A percentile compares a stretch with the other conserved stretches of the same genome.
These are phyloP conservation scores for Mormoops blainvillei DNA, from an alignment of 2,113 vertebrate genomes.

Conservation along the genomic window DNA sequence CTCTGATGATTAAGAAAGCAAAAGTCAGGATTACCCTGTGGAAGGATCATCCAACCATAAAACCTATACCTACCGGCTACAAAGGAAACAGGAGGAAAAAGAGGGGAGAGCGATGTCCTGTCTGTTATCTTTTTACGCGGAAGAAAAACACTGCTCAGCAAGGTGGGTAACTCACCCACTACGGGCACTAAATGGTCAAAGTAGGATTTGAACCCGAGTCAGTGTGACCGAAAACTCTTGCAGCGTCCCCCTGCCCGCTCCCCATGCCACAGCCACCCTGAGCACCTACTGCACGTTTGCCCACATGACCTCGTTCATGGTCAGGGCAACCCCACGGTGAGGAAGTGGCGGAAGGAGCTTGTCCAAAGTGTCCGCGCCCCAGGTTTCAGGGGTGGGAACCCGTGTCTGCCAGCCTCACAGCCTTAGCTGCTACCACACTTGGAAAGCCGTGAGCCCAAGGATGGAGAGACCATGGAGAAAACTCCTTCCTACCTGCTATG, in stretches of 20 bases:
- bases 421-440: neutral
- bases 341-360: neutral
- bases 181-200: neutral
- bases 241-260: too few relatives aligned
- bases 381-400: rapidly evolving
- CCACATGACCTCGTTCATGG: neutral
- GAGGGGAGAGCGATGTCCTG: neutral
- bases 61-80: neutral
- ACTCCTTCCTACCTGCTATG: rapidly evolving
- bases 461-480: neutral
- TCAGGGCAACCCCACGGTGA: neutral
- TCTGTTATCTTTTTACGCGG: neutral
- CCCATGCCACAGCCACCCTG: neutral
- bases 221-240: neutral
- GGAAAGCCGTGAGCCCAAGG: neutral
- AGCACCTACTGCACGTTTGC: neutral
- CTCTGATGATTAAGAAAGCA: neutral
- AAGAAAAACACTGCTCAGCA: neutral
- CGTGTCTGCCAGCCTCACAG: neutral
- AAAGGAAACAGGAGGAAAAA: neutral
- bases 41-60: neutral
- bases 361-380: neutral
- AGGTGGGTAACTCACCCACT: neutral
- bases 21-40: neutral
- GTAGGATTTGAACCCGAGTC: neutral